phyloP scores from a whole-genome alignment of 2,888 invertebrate species.

The Charanyca ferruginea region DNA sequence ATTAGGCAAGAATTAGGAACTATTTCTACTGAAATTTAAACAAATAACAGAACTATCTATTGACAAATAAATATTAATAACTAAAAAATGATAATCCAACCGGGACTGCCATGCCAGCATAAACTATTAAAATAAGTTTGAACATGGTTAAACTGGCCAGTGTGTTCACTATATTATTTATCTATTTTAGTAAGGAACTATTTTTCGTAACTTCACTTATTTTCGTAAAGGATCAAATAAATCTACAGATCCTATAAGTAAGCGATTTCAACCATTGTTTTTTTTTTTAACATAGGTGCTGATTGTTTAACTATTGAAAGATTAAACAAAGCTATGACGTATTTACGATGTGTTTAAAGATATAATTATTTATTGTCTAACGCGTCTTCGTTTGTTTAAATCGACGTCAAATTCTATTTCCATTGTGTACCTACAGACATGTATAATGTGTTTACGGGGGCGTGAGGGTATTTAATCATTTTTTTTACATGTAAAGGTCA shows the following conservation, averaged over 20 bases:
- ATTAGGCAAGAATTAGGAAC: too few relatives aligned
- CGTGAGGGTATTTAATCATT: conserved; percentile 12
- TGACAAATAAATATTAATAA: too few relatives aligned
- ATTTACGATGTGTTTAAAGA: conserved; percentile 38
- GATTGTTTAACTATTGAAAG: conserved; percentile 34
- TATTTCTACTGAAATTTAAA: not conserved
- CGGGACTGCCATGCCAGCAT: too few relatives aligned
- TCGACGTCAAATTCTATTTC: conserved; percentile 49
- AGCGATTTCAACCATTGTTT: not conserved
- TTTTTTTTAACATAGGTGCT: conserved; percentile 7
- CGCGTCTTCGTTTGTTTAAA: conserved; percentile 41
- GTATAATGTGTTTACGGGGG: conserved; percentile 30
- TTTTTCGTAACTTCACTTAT: not conserved
- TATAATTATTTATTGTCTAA: conserved; percentile 39
- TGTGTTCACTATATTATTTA: too few relatives aligned
- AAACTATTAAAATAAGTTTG: not conserved
- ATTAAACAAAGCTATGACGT: conserved; percentile 34
- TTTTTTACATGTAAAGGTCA: conserved; percentile 21
- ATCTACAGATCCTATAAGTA: not conserved
- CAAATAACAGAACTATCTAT: too few relatives aligned
- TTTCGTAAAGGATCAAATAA: too few relatives aligned
- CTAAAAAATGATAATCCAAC: too few relatives aligned
- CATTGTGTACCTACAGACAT: conserved; percentile 23
- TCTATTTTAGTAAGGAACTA: not conserved
- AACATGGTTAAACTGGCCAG: not conserved